phyloP scores from a whole-genome alignment of 2,888 invertebrate genomes.

The Tubulanus polymorphus region DNA sequence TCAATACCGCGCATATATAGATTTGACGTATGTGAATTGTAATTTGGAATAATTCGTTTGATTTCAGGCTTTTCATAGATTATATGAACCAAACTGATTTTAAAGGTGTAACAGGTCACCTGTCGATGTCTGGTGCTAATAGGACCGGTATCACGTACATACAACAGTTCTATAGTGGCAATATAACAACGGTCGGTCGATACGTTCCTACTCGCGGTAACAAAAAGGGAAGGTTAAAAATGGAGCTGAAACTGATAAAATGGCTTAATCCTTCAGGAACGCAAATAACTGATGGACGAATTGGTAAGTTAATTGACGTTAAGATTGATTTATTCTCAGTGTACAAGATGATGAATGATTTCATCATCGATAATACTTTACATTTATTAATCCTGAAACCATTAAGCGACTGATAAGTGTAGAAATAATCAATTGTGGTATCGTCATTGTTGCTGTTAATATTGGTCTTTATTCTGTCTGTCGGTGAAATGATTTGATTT shows the following conservation, averaged over 20 bases:
- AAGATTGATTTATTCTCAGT: too few relatives aligned
- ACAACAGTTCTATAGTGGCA: slow-evolving; percentile 41
- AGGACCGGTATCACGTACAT: slow-evolving; percentile 55
- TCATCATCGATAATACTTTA: too few relatives aligned
- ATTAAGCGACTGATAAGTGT: too few relatives aligned
- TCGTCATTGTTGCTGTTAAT: too few relatives aligned
- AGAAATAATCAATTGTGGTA: neutral
- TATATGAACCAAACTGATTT: slow-evolving; percentile 67
- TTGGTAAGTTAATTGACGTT: slow-evolving; percentile 13
- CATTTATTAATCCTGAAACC: too few relatives aligned
- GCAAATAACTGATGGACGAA: slow-evolving; percentile 66
- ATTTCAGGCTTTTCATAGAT: slow-evolving; percentile 60
- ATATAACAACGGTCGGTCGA: slow-evolving; percentile 43
- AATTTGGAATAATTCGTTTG: slow-evolving; percentile 12
- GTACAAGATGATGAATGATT: too few relatives aligned
- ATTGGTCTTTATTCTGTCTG: too few relatives aligned
- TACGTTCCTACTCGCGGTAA: slow-evolving; percentile 50
- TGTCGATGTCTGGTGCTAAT: slow-evolving; percentile 67
- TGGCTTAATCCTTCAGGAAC: slow-evolving; percentile 65
- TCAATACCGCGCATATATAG: neutral
- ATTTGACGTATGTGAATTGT: neutral
- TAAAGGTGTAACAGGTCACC: slow-evolving; percentile 69
- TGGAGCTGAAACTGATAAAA: slow-evolving; percentile 58
- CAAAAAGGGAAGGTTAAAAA: too few relatives aligned
- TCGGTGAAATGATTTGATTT: slow-evolving; percentile 21